Evolutionary conservation across 2,113 vertebrate genomes (phyloP), one percentile per base, ranked within the genome.

Genomic region (Talpa occidentalis): DNA sequence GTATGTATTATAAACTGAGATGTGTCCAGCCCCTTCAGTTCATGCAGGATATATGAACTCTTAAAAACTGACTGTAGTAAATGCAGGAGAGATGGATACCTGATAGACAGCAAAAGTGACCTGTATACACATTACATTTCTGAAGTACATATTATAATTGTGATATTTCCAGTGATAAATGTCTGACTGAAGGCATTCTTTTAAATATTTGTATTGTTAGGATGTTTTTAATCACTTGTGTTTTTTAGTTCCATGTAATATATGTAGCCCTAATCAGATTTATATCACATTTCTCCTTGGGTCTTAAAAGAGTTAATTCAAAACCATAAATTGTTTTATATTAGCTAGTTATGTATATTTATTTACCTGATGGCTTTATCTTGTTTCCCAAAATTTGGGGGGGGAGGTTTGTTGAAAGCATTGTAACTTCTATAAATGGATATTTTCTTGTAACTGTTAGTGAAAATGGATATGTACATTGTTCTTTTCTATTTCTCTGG

Each of bases 281-380:
- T 94, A 32, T 9, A 95, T 94, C 80, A 93, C 72, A 88, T 97
- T 96, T 92, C 40, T n/a, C 89, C 21, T 11, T 83, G 5, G 21
- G 35, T 77, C 81, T 6, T 96, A 85, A 95, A 85, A 4, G 88
- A 97, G 93, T 82, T 96, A 94, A 91, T 96, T 82, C 86, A 10
- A 88, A 72, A 32, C 47, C 72, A 93, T 92, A 97, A 96, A 92
- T 90, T 80, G 92, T 74, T 88, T 95, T 92, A 76, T 94, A 95
- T 97, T 97, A 95, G 96, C 80, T 97, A 96, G 95, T 97, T 97
- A 88, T 96, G 93, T 95, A 90, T 97, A 97, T 97, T 97, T 97
- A 97, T 97, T 97, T 97, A 97, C 95, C 92, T 62, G 12, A n/a
- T 97, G 90, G 96, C 94, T 97, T 97, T 95, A 95, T 95, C 93